Base-by-base conservation (phyloP, 2,113 vertebrate genomes). In the Gallinago jamesoni region DNA sequence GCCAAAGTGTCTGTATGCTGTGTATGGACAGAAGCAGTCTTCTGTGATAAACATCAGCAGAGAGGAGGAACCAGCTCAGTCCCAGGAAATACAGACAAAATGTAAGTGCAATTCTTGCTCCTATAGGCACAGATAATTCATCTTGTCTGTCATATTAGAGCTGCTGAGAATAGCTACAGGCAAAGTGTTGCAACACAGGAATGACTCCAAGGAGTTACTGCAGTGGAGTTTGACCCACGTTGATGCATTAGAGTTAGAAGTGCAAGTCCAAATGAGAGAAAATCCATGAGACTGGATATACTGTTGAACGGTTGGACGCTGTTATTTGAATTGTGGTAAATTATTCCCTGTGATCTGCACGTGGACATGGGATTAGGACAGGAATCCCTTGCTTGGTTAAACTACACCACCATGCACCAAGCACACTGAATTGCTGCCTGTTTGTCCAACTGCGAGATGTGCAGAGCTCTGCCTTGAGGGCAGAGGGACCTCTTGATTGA, bases 151-250 rank as follows among this genome's bases (percentile, higher is more conserved):
- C 77, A 70, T 76, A 90, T 69, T 50, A 73, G 66, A 93, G 81
- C 69, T 94, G 69, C 79, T 92, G 84, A 89, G 55, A 93, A 87
- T 89, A 93, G 80, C 77, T 95, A 78, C 57, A 75, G 89, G 92
- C 59, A 35, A 96, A 85, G 53, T 87, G 73, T 72, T 94, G 88
- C 86, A 90, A 86, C 72, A 84, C 14, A 83, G 50, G 53, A 95
- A 84, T 79, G 48, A 69, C 73, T 96, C 69, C 75, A 76, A 89
- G 84, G 66, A 84, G 77, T 84, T 79, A 69, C 37, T 85, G 57
- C 67, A 55, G 28, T n/a, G 37, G 28, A 69, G 41, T 87, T 87
- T 69, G 86, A 76, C 66, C 69, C 70, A 53, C 2, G 1, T n/a
- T 27, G 60, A 73, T 57, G 64, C 53, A 28, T 69, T 78, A 56